These are phyloP conservation scores for Numenius phaeopus DNA, from an alignment of 2,797 vertebrate genomes.

Conservation along the genomic window DNA sequence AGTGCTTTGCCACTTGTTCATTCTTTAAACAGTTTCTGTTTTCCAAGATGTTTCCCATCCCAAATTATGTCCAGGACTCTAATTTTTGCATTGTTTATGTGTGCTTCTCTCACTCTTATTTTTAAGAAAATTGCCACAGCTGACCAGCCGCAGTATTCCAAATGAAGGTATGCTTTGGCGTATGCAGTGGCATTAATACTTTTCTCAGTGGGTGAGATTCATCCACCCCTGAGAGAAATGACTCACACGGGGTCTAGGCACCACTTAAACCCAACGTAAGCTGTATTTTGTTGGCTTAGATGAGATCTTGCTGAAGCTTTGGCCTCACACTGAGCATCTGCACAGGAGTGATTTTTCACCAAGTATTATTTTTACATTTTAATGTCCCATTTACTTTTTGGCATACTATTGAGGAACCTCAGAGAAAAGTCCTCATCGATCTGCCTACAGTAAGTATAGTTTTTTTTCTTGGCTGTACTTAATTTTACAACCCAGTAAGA, in stretches of 20 bases:
- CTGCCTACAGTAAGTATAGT: slow-evolving; percentile 8
- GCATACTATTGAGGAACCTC: not conserved
- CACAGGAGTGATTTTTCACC: slow-evolving; percentile 38
- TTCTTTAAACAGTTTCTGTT: not conserved
- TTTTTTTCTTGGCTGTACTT: slow-evolving; percentile 16
- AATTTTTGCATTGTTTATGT: not conserved
- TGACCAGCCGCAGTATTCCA: not conserved
- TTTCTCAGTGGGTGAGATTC: slow-evolving; percentile 41
- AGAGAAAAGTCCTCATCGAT: slow-evolving; percentile 25
- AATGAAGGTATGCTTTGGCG: not conserved
- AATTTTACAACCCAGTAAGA: slow-evolving; percentile 14
- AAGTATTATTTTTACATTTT: slow-evolving; percentile 54
- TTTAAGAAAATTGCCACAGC: not conserved
- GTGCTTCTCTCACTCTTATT: not conserved
- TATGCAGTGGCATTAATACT: slow-evolving; percentile 31
- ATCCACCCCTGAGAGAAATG: slow-evolving; percentile 36
- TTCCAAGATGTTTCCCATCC: not conserved
- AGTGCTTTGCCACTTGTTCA: not conserved
- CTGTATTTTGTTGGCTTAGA: slow-evolving; percentile 58
- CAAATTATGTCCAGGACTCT: not conserved
- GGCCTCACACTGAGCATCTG: not conserved
- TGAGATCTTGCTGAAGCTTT: slow-evolving; percentile 51
- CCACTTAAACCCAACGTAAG: slow-evolving; percentile 55
- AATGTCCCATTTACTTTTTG: slow-evolving; percentile 50
- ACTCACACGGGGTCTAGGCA: slow-evolving; percentile 44